Conservation (phyloP, 2,113 vertebrate species). For the Progne subis region DNA sequence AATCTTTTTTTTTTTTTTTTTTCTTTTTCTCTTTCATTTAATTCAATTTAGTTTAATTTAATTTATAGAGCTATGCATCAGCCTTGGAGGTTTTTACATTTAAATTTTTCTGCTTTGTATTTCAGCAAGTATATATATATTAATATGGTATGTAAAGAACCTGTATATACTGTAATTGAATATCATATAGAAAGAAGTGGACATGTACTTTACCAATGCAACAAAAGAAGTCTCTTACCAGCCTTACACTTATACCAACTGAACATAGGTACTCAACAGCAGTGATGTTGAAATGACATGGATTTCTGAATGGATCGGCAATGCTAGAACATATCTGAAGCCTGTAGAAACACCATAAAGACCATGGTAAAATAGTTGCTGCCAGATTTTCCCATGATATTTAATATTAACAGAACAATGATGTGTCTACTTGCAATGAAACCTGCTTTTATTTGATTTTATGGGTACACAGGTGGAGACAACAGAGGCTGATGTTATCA, state of each 20-base stretch:
- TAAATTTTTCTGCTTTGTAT: background rate
- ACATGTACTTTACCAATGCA: background rate
- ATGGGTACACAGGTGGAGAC: background rate
- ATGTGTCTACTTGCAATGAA: background rate
- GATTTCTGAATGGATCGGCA: background rate
- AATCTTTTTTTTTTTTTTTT: rapidly evolving
- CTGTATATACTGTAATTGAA: background rate
- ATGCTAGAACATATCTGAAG: background rate
- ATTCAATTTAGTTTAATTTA: background rate
- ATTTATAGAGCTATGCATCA: background rate
- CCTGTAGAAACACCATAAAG: background rate
- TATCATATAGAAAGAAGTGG: background rate
- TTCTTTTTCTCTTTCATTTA: background rate
- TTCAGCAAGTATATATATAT: background rate
- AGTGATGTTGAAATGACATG: background rate
- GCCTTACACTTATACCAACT: background rate
- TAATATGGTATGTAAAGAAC: background rate
- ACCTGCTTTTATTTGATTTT: background rate
- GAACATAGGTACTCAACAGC: rapidly evolving
- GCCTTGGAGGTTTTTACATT: background rate
- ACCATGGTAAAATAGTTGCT: background rate
- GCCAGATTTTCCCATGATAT: background rate
- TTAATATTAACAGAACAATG: background rate
- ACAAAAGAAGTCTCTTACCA: background rate
- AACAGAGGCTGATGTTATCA: background rate